Evolutionary conservation across 92 coral and sea anemone genomes (phyloP).

Genomic region (Palythoa grandiflora): DNA sequence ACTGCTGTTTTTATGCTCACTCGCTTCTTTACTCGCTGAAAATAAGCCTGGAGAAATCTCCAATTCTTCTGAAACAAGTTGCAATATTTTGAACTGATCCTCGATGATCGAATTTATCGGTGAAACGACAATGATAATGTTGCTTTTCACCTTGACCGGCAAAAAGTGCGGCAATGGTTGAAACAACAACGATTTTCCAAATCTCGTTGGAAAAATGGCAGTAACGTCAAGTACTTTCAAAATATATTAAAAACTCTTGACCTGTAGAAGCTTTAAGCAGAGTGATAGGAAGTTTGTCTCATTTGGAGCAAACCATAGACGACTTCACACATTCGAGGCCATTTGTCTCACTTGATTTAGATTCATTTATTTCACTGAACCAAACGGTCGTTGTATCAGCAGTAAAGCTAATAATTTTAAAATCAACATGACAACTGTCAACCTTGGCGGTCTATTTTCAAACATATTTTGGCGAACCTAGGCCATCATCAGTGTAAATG

Average conservation of each 20-base stretch:
- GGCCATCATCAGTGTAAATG: too few relatives aligned
- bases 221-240: not conserved
- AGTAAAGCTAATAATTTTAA: too few relatives aligned
- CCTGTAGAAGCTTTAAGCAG: not conserved
- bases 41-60: too few relatives aligned
- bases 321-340: not conserved
- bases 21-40: too few relatives aligned
- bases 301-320: not conserved
- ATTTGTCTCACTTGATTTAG: not conserved
- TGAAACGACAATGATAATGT: not conserved
- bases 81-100: too few relatives aligned
- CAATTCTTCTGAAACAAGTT: too few relatives aligned
- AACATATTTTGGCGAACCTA: too few relatives aligned
- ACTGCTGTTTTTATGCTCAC: too few relatives aligned
- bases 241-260: not conserved
- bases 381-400: too few relatives aligned
- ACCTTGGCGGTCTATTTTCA: too few relatives aligned
- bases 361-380: not conserved
- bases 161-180: not conserved
- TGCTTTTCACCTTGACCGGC: constrained; percentile 4
- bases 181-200: not conserved
- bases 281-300: not conserved
- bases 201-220: not conserved
- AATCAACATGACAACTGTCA: too few relatives aligned
- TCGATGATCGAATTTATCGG: not conserved